Percentiles rank a stretch among this genome's conserved stretches.
Evolutionary conservation across 2,113 vertebrate species (phyloP).

Genomic region (Macquaria australasica): DNA sequence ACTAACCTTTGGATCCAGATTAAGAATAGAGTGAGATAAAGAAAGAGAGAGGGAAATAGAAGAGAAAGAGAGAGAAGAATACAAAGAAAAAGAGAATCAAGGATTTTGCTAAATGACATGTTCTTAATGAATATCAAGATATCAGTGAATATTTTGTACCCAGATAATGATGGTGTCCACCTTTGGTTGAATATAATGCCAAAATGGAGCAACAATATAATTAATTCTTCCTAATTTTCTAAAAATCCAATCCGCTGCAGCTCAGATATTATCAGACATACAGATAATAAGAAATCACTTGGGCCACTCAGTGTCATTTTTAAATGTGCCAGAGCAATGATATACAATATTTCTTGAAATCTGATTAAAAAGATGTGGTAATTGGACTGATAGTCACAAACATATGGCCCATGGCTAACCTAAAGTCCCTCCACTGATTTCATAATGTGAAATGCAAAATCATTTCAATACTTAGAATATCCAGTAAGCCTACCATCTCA

Average conservation of each 20-base stretch:
- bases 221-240: constrained; percentile 10
- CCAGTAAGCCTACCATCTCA: not conserved
- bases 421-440: not conserved
- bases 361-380: constrained; percentile 3
- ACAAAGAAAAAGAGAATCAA: not conserved
- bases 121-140: constrained; percentile 7
- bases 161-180: constrained; percentile 17
- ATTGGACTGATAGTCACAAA: constrained; percentile 19
- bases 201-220: not conserved
- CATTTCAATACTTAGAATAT: not conserved
- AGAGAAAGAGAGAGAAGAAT: not conserved
- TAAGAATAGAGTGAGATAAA: not conserved
- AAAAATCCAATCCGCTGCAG: constrained; percentile 27
- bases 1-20: constrained; percentile 84
- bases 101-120: constrained; percentile 4
- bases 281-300: constrained; percentile 12
- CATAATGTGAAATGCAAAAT: not conserved
- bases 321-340: constrained; percentile 12
- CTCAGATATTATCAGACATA: constrained; percentile 14
- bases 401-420: constrained; percentile 4
- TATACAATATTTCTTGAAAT: constrained; percentile 24
- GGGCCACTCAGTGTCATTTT: not conserved
- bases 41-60: not conserved
- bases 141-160: not conserved
- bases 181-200: constrained; percentile 8